A percentile compares a stretch with the other conserved stretches of the same genome.
Conservation (phyloP, 2,113 vertebrate species). For the Pimephales promelas region DNA sequence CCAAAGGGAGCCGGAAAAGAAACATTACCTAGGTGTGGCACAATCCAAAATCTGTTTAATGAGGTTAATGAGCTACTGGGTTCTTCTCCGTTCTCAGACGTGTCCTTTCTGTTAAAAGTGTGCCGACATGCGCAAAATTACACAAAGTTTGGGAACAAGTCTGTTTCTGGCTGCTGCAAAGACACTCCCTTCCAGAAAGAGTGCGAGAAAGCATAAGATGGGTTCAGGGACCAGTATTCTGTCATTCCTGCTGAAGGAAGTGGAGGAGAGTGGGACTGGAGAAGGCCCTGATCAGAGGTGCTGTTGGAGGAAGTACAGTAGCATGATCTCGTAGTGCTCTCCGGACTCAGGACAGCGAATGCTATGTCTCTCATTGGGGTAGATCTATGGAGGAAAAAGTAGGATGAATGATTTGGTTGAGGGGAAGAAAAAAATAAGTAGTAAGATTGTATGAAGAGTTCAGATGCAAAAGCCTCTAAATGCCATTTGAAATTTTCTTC, state of each 20-base stretch:
- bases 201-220: constrained; percentile 2
- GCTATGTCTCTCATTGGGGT: constrained; percentile 98
- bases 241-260: constrained; percentile 16
- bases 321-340: constrained; percentile 98
- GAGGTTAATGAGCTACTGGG: constrained; percentile 45
- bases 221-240: neutral
- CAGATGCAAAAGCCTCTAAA: too few species aligned
- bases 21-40: constrained; percentile 46
- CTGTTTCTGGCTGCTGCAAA: constrained; percentile 32
- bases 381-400: constrained; percentile 80
- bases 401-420: neutral
- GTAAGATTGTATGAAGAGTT: too few species aligned
- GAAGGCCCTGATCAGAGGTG: constrained; percentile 86
- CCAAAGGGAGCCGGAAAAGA: neutral
- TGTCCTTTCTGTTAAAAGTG: constrained; percentile 50
- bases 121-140: constrained; percentile 40
- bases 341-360: constrained; percentile 98
- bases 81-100: constrained; percentile 31
- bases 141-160: neutral
- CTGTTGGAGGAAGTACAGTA: constrained; percentile 99
- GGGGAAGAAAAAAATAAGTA: neutral
- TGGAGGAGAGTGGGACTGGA: constrained; percentile 1
- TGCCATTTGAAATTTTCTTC: too few species aligned
- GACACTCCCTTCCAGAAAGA: constrained; percentile 38
- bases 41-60: constrained; percentile 35